phyloP scores from a whole-genome alignment of 2,797 vertebrate species.

The Takifugu ocellatus region DNA sequence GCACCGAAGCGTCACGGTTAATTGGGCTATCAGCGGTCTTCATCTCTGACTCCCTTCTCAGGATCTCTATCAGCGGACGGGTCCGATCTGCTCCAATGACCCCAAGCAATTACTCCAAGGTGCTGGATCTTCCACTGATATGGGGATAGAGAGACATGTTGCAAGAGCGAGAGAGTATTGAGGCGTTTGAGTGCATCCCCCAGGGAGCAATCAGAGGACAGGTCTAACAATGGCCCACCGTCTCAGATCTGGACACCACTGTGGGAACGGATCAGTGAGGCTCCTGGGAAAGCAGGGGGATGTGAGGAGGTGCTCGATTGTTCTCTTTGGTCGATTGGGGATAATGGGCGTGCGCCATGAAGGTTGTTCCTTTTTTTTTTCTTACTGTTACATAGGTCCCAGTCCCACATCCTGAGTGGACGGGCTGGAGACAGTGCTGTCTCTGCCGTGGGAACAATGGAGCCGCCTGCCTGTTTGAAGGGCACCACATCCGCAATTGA shows the following conservation, averaged over 20 bases:
- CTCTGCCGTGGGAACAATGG: conserved; percentile 66
- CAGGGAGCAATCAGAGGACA: conserved; percentile 55
- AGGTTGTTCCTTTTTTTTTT: conserved; percentile 29
- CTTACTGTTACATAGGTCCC: conserved; percentile 33
- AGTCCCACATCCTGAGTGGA: conserved; percentile 72
- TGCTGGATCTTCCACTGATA: conserved; percentile 46
- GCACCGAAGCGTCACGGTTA: conserved; percentile 27
- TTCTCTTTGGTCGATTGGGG: conserved; percentile 55
- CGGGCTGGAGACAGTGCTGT: conserved; percentile 54
- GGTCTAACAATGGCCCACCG: conserved; percentile 53
- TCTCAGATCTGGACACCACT: conserved; percentile 46
- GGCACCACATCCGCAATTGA: conserved; percentile 40
- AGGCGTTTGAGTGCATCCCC: conserved; percentile 25
- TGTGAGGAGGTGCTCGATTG: conserved; percentile 58
- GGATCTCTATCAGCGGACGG: conserved; percentile 40
- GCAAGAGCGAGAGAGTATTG: conserved; percentile 15
- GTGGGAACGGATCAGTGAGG: conserved; percentile 60
- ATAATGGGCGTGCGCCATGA: conserved; percentile 57
- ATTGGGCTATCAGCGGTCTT: conserved; percentile 43
- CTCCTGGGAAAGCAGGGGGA: conserved; percentile 58
- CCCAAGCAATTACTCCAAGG: conserved; percentile 43
- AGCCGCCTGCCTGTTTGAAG: conserved; percentile 46
- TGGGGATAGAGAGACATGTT: conserved; percentile 6
- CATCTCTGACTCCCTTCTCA: conserved; percentile 28
- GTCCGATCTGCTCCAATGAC: conserved; percentile 25